These are phyloP conservation scores for Alaudala cheleensis DNA, from an alignment of 2,113 vertebrate species.

Conservation along the genomic window DNA sequence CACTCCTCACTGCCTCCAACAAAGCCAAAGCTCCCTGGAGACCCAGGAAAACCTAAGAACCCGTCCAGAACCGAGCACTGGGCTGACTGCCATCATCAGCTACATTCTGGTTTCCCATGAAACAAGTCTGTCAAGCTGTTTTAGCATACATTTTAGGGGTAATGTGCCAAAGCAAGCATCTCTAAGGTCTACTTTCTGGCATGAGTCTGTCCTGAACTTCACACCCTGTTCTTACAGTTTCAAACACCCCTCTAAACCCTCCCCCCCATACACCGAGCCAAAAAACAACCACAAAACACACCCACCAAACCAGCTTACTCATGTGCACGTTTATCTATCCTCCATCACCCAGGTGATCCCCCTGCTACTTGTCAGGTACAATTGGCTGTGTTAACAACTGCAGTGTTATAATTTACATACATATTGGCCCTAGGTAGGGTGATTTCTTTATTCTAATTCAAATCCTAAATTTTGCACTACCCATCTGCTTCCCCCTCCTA, in stretches of 20 bases:
- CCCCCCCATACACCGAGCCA: neutral
- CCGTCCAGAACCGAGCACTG: rapidly evolving
- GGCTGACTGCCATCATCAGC: neutral
- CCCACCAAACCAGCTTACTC: neutral
- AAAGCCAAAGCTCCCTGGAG: neutral
- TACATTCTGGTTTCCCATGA: neutral
- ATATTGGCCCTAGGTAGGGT: neutral
- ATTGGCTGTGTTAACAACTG: neutral
- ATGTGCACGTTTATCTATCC: neutral
- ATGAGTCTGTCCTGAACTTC: neutral
- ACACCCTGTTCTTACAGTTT: neutral
- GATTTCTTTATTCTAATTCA: neutral
- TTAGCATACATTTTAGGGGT: neutral
- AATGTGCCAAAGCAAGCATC: neutral
- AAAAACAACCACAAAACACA: neutral
- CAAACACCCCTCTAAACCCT: neutral
- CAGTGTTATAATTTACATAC: neutral
- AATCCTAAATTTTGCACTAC: neutral
- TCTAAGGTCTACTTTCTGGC: neutral
- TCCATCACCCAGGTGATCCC: neutral
- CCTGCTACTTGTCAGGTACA: neutral
- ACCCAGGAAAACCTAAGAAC: neutral
- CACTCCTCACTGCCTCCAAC: neutral
- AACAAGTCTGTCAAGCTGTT: neutral
- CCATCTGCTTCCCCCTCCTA: neutral